These are phyloP conservation scores for Bucorvus abyssinicus DNA, from an alignment of 2,797 vertebrate genomes.

Conservation along the genomic window DNA sequence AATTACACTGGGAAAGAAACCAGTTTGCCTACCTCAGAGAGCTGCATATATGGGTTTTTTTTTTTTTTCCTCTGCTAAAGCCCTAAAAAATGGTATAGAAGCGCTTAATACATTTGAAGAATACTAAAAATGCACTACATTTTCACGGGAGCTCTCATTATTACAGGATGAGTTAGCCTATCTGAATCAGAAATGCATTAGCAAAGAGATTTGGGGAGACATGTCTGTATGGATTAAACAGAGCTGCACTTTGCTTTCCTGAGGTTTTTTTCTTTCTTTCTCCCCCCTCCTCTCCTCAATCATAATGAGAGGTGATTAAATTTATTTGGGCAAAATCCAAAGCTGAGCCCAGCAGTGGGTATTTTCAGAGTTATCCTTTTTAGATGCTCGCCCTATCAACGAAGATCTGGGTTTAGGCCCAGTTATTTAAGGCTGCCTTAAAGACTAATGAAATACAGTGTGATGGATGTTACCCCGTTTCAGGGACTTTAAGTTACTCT, in stretches of 20 bases:
- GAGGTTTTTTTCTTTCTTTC: neutral
- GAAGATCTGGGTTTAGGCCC: conserved; percentile 33
- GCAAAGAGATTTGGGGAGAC: conserved; percentile 58
- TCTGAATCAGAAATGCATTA: conserved; percentile 64
- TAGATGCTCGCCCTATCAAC: conserved; percentile 56
- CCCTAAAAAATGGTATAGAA: neutral
- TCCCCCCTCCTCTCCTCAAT: neutral
- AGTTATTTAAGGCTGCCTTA: conserved; percentile 58
- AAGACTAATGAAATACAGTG: conserved; percentile 49
- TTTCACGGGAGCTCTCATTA: conserved; percentile 50
- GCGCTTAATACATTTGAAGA: conserved; percentile 29
- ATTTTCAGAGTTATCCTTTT: conserved; percentile 61
- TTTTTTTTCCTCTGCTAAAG: neutral
- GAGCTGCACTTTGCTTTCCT: conserved; percentile 52
- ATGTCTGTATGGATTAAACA: conserved; percentile 67
- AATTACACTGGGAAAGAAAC: neutral
- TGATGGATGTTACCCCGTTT: conserved; percentile 5
- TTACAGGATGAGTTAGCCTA: conserved; percentile 49
- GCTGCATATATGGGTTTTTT: neutral
- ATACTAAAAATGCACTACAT: conserved; percentile 33
- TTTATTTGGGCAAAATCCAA: conserved; percentile 64
- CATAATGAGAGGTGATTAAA: conserved; percentile 59
- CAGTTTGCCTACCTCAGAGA: neutral
- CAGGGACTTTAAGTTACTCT: conserved; percentile 51
- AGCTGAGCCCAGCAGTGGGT: conserved; percentile 44